These are phyloP conservation scores for Laothoe populi DNA, from an alignment of 2,888 invertebrate species.

Conservation along the genomic window DNA sequence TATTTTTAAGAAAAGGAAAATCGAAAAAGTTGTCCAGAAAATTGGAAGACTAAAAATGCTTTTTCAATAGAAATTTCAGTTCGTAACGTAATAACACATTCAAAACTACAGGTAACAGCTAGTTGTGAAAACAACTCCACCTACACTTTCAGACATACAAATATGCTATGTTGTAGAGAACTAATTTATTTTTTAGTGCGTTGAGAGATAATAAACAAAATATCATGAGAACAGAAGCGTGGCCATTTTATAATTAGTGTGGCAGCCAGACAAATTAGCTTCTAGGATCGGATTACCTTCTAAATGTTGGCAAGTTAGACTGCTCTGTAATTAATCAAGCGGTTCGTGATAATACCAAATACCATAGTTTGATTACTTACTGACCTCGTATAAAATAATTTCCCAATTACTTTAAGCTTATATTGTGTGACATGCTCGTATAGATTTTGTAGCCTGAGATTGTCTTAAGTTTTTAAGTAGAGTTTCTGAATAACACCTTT, in stretches of 20 bases:
- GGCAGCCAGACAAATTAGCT: constrained; percentile 19
- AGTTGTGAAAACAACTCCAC: too few species aligned
- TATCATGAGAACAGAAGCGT: background rate
- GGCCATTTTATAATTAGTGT: constrained; percentile 16
- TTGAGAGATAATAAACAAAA: constrained; percentile 9
- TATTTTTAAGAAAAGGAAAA: too few species aligned
- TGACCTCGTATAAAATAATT: constrained; percentile 35
- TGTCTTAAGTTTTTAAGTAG: background rate
- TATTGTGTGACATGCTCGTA: background rate
- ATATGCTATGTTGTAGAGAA: too few species aligned
- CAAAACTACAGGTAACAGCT: too few species aligned
- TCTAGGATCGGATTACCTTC: constrained; percentile 19
- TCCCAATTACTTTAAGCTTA: constrained; percentile 16
- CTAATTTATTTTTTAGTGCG: constrained; percentile 17
- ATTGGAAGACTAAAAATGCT: too few species aligned
- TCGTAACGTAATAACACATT: too few species aligned
- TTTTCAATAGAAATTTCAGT: too few species aligned
- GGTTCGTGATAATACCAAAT: constrained; percentile 37
- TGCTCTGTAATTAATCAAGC: constrained; percentile 48
- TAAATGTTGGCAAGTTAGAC: constrained; percentile 36
- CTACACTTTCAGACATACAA: too few species aligned
- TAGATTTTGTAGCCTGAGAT: background rate
- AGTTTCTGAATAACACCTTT: too few species aligned
- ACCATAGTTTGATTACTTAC: constrained; percentile 43
- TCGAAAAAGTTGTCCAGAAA: too few species aligned